Evolutionary conservation across 1,140 invertebrate species (phyloP).

Genomic region (Gryllus bimaculatus): DNA sequence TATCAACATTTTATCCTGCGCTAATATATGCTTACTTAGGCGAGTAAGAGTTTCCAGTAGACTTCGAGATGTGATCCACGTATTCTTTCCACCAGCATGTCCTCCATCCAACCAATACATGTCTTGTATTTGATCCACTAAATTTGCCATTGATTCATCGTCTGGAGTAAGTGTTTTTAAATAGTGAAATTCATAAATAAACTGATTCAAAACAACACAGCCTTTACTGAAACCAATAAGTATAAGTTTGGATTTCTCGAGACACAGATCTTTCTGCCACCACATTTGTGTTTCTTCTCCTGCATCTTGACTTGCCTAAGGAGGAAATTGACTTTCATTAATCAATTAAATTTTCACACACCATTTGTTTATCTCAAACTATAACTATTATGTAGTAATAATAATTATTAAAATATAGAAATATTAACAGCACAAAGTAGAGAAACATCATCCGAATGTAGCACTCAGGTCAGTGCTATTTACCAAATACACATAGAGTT

Average conservation of each 20-base stretch:
- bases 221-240: slow-evolving; percentile 86
- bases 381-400: no score
- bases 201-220: slow-evolving; percentile 82
- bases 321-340: neutral
- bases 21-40: slow-evolving; percentile 29
- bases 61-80: slow-evolving; percentile 68
- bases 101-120: slow-evolving; percentile 86
- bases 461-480: no score
- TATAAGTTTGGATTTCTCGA: slow-evolving; percentile 42
- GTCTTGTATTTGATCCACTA: slow-evolving; percentile 51
- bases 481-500: no score
- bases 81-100: slow-evolving; percentile 70
- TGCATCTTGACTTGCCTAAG: slow-evolving; percentile 17
- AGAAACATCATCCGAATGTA: no score
- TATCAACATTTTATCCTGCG: no score
- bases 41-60: slow-evolving; percentile 58
- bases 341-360: slow-evolving; percentile 3
- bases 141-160: slow-evolving; percentile 38
- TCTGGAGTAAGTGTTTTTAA: slow-evolving; percentile 52
- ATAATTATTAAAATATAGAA: no score
- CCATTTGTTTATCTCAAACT: neutral
- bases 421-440: no score
- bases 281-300: slow-evolving; percentile 26
- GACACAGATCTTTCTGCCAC: slow-evolving; percentile 36
- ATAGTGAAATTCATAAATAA: slow-evolving; percentile 74